phyloP scores from a whole-genome alignment of 2,113 vertebrate genomes.

The Campylomormyrus numenius region DNA sequence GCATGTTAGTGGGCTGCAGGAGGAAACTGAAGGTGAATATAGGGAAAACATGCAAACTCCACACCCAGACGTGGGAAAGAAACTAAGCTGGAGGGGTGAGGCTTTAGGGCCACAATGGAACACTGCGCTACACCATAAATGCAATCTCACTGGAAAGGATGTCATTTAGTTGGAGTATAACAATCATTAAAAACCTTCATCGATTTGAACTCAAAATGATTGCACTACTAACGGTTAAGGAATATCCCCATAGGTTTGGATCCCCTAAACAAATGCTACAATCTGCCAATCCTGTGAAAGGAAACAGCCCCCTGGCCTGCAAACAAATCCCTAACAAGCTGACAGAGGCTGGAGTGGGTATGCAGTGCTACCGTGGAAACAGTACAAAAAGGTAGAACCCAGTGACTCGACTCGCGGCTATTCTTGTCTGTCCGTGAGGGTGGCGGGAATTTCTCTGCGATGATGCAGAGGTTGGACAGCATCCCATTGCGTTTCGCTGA shows the following conservation, averaged over 20 bases:
- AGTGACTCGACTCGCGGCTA: neutral
- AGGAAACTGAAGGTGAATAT: neutral
- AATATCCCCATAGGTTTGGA: neutral
- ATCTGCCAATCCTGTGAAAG: neutral
- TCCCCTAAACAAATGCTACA: neutral
- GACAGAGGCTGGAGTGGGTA: neutral
- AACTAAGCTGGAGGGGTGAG: neutral
- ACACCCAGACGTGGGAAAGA: neutral
- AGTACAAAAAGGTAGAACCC: constrained; percentile 25
- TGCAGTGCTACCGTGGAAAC: constrained; percentile 25
- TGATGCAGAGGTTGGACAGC: neutral
- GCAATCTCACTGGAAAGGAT: neutral
- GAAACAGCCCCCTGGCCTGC: neutral
- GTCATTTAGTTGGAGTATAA: neutral
- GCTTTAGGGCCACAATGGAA: neutral
- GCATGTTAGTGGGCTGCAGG: neutral
- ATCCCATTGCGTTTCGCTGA: neutral
- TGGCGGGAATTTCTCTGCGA: neutral
- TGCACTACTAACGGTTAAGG: neutral
- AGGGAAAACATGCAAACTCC: neutral
- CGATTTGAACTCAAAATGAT: neutral
- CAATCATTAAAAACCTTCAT: neutral
- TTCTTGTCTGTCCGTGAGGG: neutral
- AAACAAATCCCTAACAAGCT: neutral
- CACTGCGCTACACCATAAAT: neutral